Evolutionary conservation across 2,113 vertebrate species (phyloP).

Genomic region (Caranx ignobilis): DNA sequence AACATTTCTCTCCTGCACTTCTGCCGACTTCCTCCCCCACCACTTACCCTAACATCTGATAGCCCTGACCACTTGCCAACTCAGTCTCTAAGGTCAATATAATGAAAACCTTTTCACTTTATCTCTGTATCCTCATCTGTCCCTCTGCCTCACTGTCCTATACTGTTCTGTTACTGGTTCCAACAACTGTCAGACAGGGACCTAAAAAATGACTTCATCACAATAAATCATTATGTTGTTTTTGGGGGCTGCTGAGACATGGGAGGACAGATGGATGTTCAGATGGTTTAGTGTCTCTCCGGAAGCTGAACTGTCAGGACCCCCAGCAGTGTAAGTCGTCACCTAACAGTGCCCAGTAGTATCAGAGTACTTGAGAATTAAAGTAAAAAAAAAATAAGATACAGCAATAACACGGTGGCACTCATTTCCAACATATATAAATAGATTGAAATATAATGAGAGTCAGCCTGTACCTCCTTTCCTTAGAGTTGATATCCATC

Average conservation of each 20-base stretch:
- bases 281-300: slow-evolving; percentile 8
- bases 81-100: slow-evolving; percentile 55
- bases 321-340: background rate
- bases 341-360: slow-evolving; percentile 1
- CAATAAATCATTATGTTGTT: background rate
- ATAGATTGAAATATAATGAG: background rate
- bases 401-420: background rate
- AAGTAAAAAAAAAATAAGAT: slow-evolving; percentile 5
- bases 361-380: background rate
- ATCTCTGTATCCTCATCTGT: background rate
- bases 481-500: slow-evolving; percentile 22
- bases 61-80: slow-evolving; percentile 36
- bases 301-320: background rate
- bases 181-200: background rate
- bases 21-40: slow-evolving; percentile 17
- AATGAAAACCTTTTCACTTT: slow-evolving; percentile 11
- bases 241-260: background rate
- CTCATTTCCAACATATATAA: slow-evolving; percentile 15
- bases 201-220: background rate
- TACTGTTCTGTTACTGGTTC: background rate
- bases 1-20: slow-evolving; percentile 10
- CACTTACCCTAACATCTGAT: slow-evolving; percentile 43
- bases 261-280: background rate
- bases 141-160: background rate
- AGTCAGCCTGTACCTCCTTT: slow-evolving; percentile 4